Evolutionary conservation across 2,113 vertebrate genomes (phyloP), one percentile per base, ranked within the genome.

Genomic region (Orthonyx spaldingii): DNA sequence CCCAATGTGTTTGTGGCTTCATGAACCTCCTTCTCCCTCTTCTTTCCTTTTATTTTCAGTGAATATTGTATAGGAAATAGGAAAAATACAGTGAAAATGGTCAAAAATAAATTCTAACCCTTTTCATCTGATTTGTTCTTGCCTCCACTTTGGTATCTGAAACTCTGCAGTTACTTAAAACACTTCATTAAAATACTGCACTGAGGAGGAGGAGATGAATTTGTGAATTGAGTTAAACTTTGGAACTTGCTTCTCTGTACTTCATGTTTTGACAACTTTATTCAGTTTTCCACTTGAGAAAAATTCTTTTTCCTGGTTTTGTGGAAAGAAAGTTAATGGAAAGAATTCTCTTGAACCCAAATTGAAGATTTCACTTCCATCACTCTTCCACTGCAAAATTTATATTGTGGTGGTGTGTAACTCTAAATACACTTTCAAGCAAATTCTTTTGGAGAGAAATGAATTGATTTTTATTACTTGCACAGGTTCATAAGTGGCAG

Each of bases 401-500:
- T 18, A 23, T 47, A 6, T 64, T 27, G 24, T 77, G 21, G 14
- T 28, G 18, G 10, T 19, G 7, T 64, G 24, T 66, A 44, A 74
- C 21, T 74, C 30, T 59, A n/a, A 61, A 32, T 17, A 33, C 41
- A 11, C 30, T 47, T 88, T 1, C 52, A 60, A 76, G 47, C 11
- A 56, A 8, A 16, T 21, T 32, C 2, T 35, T 74, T 18, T 46
- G 46, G 17, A n/a, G 60, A 6, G 13, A 16, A 42, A 52, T 55
- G 76, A 82, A 69, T 10, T 11, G 0, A 71, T 13, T 94, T 93
- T 88, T 41, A 33, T 53, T 75, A 16, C 30, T 93, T 81, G 46
- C 49, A 94, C 84, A 98, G 99, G 97, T 99, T 99, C 95, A 98
- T 99, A 87, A 99, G 99, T 92, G 99, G 99, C 78, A 99, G 99